phyloP scores from a whole-genome alignment of 2,797 vertebrate species.

The Apogon talboti region DNA sequence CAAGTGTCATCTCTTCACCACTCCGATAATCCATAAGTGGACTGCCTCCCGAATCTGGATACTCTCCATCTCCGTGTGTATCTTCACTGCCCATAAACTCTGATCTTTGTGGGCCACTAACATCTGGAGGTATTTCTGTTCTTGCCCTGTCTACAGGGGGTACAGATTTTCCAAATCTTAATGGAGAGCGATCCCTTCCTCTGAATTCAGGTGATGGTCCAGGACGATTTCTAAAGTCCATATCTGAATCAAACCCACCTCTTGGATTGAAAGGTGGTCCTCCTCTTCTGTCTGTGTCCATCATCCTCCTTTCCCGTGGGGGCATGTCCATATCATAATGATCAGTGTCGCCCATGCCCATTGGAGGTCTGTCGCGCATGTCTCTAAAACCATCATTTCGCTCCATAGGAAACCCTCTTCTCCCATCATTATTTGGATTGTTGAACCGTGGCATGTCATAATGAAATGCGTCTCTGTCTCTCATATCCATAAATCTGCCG shows the following conservation, averaged over 20 bases:
- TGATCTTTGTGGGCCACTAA: conserved; percentile 81
- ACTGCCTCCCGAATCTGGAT: conserved; percentile 66
- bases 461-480: conserved; percentile 85
- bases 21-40: conserved; percentile 78
- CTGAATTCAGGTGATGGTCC: conserved; percentile 86
- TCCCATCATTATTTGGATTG: conserved; percentile 76
- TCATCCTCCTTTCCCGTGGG: conserved; percentile 73
- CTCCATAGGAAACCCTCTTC: conserved; percentile 80
- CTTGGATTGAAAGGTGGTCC: conserved; percentile 76
- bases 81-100: conserved; percentile 66
- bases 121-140: conserved; percentile 82
- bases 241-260: conserved; percentile 84
- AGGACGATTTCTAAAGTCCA: conserved; percentile 90
- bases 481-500: conserved; percentile 87
- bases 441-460: conserved; percentile 85
- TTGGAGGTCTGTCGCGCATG: conserved; percentile 84
- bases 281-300: conserved; percentile 81
- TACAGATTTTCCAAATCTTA: conserved; percentile 88
- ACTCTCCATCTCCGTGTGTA: conserved; percentile 63
- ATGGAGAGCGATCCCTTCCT: conserved; percentile 88
- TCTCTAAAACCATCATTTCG: conserved; percentile 83
- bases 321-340: conserved; percentile 77
- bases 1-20: conserved; percentile 83
- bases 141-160: conserved; percentile 84
- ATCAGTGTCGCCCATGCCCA: conserved; percentile 68